A percentile compares a stretch with the other conserved stretches of the same genome.
Evolutionary conservation across 2,888 invertebrate genomes (phyloP).

Genomic region (Dexiosoma caninum): DNA sequence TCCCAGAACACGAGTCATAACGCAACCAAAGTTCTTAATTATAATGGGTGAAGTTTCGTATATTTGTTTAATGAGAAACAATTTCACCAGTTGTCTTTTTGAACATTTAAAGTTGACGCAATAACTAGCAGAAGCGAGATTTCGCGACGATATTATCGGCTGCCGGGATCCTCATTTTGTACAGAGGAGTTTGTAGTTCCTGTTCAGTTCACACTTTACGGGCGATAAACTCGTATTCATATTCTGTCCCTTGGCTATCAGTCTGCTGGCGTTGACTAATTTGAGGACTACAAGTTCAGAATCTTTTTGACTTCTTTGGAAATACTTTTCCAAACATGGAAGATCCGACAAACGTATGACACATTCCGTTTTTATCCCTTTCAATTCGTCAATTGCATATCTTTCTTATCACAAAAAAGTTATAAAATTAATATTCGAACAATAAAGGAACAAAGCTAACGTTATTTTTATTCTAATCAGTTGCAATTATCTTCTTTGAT

Average conservation of each 20-base stretch:
- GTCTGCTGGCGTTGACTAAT: slow-evolving; percentile 79
- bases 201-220: slow-evolving; percentile 97
- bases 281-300: no score
- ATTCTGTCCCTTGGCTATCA: slow-evolving; percentile 95
- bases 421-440: no score
- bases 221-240: slow-evolving; percentile 98
- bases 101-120: slow-evolving; percentile 97
- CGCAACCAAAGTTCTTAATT: slow-evolving; percentile 99
- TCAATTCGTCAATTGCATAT: no score
- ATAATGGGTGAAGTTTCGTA: slow-evolving; percentile 94
- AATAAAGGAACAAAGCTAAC: no score
- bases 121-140: slow-evolving; percentile 99
- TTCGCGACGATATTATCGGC: slow-evolving; percentile 98
- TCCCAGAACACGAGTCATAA: slow-evolving; percentile 98
- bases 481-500: no score
- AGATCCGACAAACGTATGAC: no score
- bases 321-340: no score
- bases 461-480: no score
- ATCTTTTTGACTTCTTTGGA: no score
- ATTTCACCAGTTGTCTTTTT: slow-evolving; percentile 99
- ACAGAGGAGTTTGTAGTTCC: slow-evolving; percentile 95
- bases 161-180: slow-evolving; percentile 99
- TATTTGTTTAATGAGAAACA: slow-evolving; percentile 92
- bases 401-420: no score
- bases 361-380: no score